A percentile compares a stretch with the other conserved stretches of the same genome.
Conservation (phyloP, 1,140 invertebrate species). For the Cotesia vestalis region DNA sequence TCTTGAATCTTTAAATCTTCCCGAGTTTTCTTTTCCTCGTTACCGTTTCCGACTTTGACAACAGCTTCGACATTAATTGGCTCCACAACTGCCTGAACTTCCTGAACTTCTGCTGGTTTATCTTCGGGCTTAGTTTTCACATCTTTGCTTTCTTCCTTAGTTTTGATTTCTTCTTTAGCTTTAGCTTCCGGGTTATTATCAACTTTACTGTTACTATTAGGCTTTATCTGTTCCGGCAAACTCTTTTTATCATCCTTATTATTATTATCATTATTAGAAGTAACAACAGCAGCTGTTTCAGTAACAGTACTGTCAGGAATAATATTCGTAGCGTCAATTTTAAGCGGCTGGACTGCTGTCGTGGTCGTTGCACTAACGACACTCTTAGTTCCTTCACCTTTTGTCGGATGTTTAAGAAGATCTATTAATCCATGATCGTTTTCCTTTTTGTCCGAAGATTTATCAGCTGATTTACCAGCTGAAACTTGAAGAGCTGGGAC, state of each 20-base stretch:
- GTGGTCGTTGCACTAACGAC: constrained; percentile 61
- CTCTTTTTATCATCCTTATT: not conserved
- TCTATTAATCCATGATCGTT: constrained; percentile 49
- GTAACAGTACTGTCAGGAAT: constrained; percentile 28
- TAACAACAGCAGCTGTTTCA: not conserved
- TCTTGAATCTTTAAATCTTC: constrained; percentile 4
- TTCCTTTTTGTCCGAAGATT: not conserved
- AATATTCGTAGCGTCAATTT: constrained; percentile 50
- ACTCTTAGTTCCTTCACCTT: constrained; percentile 57
- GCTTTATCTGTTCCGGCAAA: not conserved
- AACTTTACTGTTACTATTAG: not conserved
- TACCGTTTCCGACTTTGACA: constrained; percentile 31
- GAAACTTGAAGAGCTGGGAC: too few species aligned
- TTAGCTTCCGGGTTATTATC: not conserved
- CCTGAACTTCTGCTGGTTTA: not conserved
- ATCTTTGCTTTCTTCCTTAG: constrained; percentile 12
- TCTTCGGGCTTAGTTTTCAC: not conserved
- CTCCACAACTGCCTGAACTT: not conserved
- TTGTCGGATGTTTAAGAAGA: constrained; percentile 52
- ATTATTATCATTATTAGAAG: constrained; percentile 13
- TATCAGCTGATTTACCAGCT: not conserved
- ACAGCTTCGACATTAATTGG: constrained; percentile 20
- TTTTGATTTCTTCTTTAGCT: too few species aligned
- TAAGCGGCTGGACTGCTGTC: constrained; percentile 58
- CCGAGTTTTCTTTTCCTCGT: constrained; percentile 17